These are phyloP conservation scores for Neosilurus mollespiculum DNA, from an alignment of 2,797 vertebrate genomes.

Conservation along the genomic window DNA sequence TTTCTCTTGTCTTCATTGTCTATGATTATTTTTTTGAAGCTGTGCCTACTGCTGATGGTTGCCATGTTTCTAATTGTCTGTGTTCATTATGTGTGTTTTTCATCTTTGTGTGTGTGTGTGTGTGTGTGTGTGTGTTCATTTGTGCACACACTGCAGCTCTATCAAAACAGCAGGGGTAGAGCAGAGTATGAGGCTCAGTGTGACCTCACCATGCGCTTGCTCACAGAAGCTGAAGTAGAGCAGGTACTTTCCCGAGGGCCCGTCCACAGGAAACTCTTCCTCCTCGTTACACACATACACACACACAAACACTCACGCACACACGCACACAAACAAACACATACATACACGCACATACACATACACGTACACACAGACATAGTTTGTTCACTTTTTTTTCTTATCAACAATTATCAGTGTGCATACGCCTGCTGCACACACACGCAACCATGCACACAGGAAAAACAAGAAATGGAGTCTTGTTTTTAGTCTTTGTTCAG, in stretches of 20 bases:
- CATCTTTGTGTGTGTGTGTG: slow-evolving; percentile 53
- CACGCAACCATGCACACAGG: slow-evolving; percentile 9
- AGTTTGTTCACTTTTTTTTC: background rate
- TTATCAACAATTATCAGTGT: slow-evolving; percentile 35
- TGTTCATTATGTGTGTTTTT: slow-evolving; percentile 40
- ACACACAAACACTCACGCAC: slow-evolving; percentile 37
- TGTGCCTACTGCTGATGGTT: slow-evolving; percentile 7
- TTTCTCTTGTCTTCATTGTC: background rate
- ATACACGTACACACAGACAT: slow-evolving; percentile 4
- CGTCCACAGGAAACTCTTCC: slow-evolving; percentile 78
- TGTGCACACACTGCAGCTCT: slow-evolving; percentile 82
- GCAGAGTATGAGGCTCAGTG: slow-evolving; percentile 71
- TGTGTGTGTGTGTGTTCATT: slow-evolving; percentile 52
- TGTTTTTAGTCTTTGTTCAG: slow-evolving; percentile 21
- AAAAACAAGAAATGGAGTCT: slow-evolving; percentile 8
- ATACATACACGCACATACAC: background rate
- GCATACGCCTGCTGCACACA: background rate
- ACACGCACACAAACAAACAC: slow-evolving; percentile 38
- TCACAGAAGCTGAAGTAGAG: slow-evolving; percentile 86
- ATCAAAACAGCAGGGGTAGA: slow-evolving; percentile 79
- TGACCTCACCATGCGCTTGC: slow-evolving; percentile 75
- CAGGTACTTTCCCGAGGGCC: slow-evolving; percentile 76
- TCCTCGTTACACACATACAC: slow-evolving; percentile 44
- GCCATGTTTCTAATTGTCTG: slow-evolving; percentile 36
- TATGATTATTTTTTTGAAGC: background rate